Conservation (phyloP, 2,888 invertebrate genomes). For the Ceratothoa steindachneri region DNA sequence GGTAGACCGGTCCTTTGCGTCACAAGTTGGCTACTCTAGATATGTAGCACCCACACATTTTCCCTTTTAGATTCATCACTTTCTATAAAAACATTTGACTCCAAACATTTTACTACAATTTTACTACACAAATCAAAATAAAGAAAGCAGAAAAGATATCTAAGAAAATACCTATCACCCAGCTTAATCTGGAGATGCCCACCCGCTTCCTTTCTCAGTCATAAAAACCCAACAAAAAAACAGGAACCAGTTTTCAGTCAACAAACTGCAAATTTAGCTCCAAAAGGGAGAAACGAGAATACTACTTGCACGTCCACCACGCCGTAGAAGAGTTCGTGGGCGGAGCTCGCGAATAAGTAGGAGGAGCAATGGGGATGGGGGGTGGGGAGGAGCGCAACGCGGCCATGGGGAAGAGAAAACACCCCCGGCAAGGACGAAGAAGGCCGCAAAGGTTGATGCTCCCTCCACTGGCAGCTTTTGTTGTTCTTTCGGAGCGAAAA, state of each 20-base stretch:
- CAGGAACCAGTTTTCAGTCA: background rate
- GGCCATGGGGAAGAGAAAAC: background rate
- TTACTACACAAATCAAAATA: no score
- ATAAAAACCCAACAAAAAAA: background rate
- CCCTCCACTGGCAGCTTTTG: background rate
- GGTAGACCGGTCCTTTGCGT: no score
- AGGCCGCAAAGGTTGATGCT: constrained; percentile 4
- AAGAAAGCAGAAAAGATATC: no score
- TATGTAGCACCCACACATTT: no score
- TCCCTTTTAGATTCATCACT: no score
- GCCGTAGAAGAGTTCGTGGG: background rate
- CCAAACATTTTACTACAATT: no score
- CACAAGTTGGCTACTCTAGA: no score
- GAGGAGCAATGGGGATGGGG: background rate
- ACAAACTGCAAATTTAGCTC: background rate
- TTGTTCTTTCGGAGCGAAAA: background rate
- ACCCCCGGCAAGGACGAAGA: constrained; percentile 10
- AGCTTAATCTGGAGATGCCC: background rate
- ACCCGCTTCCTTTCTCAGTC: background rate
- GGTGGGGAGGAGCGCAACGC: background rate
- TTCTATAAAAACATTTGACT: no score
- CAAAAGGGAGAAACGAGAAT: background rate
- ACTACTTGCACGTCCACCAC: background rate
- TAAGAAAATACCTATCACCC: background rate
- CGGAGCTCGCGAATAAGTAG: background rate